Evolutionary conservation across 2,888 invertebrate genomes (phyloP).

Genomic region (Caenorhabditis parvicauda): DNA sequence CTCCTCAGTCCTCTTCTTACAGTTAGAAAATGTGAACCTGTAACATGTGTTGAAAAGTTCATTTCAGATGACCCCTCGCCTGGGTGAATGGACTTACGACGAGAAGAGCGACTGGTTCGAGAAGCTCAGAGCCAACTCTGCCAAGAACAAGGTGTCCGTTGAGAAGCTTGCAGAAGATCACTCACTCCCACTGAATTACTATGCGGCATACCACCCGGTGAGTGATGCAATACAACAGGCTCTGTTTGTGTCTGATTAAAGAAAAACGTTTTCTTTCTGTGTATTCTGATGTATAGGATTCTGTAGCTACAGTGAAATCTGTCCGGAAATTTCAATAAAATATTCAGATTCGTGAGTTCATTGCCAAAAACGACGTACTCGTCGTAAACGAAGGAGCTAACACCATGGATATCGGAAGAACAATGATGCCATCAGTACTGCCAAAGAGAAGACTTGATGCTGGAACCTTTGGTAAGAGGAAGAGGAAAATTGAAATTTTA

Average conservation of each 20-base stretch:
- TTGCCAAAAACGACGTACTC: constrained; percentile 70
- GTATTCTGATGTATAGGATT: not conserved
- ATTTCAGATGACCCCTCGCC: constrained; percentile 21
- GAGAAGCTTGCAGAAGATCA: constrained; percentile 74
- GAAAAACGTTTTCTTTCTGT: not conserved
- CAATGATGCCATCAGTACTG: constrained; percentile 41
- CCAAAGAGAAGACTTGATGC: constrained; percentile 74
- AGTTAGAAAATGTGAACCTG: not conserved
- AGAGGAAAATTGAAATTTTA: too few relatives aligned
- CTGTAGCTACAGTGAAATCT: not conserved
- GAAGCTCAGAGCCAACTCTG: constrained; percentile 34
- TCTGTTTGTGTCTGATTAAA: not conserved
- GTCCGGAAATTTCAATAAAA: not conserved
- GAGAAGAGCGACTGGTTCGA: constrained; percentile 40
- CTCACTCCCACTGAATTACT: constrained; percentile 84
- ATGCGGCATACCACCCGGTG: constrained; percentile 83
- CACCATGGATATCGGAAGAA: constrained; percentile 94
- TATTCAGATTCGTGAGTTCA: constrained; percentile 50
- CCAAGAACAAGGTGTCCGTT: constrained; percentile 44
- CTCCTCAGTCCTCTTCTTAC: too few relatives aligned
- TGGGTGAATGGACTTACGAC: constrained; percentile 41
- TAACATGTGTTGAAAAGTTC: not conserved
- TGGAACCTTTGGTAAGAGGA: constrained; percentile 83
- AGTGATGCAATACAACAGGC: constrained; percentile 3
- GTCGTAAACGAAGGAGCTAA: constrained; percentile 96